Conservation (phyloP, 2,888 invertebrate species). For the Platynereis dumerilii region DNA sequence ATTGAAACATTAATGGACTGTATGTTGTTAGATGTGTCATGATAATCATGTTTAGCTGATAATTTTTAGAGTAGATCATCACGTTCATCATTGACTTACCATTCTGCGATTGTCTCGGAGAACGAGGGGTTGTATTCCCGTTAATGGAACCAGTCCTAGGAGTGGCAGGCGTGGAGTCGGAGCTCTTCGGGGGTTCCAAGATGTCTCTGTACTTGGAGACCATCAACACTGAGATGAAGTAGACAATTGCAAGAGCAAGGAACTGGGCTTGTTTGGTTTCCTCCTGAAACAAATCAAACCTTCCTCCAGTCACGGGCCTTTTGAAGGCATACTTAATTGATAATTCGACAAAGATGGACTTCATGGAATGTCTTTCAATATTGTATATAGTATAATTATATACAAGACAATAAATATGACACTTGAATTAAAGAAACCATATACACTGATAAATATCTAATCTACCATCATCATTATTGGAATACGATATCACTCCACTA, state of each 20-base stretch:
- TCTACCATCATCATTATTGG: too few species aligned
- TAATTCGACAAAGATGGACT: neutral
- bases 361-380: too few species aligned
- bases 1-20: too few species aligned
- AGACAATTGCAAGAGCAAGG: slow-evolving; percentile 96
- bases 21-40: too few species aligned
- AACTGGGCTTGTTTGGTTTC: slow-evolving; percentile 99
- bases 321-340: neutral
- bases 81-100: slow-evolving; percentile 7
- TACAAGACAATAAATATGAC: too few species aligned
- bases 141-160: slow-evolving; percentile 40
- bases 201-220: slow-evolving; percentile 99
- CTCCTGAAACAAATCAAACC: slow-evolving; percentile 73
- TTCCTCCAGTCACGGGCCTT: too few species aligned
- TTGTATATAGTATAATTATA: too few species aligned
- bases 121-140: slow-evolving; percentile 14
- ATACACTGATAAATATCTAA: too few species aligned
- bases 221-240: slow-evolving; percentile 99
- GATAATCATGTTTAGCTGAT: too few species aligned
- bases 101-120: slow-evolving; percentile 9
- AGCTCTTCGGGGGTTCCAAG: slow-evolving; percentile 77
- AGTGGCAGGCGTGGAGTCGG: slow-evolving; percentile 25
- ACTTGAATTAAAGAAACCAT: too few species aligned
- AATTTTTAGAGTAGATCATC: neutral
- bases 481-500: too few species aligned